Evolutionary conservation across 2,797 vertebrate species (phyloP), one percentile per base, ranked within the genome.

Genomic region (Apogon hyalosoma): DNA sequence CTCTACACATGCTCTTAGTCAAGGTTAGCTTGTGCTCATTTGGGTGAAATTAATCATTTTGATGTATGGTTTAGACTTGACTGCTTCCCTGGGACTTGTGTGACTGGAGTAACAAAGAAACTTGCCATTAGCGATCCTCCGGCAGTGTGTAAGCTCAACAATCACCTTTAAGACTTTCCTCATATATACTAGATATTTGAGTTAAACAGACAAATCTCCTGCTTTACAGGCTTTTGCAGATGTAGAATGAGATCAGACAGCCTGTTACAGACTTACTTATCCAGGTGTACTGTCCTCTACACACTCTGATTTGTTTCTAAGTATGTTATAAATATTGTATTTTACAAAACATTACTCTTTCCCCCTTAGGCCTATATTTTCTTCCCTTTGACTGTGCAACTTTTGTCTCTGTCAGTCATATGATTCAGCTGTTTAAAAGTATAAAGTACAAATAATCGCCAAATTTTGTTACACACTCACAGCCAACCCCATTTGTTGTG

Each of bases 71-170:
- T 95, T 90, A 94, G 95, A 95, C 95, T 94, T 96, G 96, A 97
- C 95, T 95, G 95, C 94, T 95, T 97, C 95, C 94, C 92, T 93
- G 96, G 94, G 94, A 95, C 92, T 87, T 82, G 85, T 96, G 93
- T 97, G 96, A 98, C 96, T 96, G 96, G 95, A 96, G 96, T 96
- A 98, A 97, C 96, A 98, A 98, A 98, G 96, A 95, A 96, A 97
- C 95, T 95, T 96, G 96, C 96, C 96, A 96, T 94, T 93, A 97
- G 95, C 95, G 90, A 94, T 96, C 95, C 95, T 94, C 90, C 92
- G 91, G 95, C 95, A 94, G 95, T 94, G 95, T 96, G 94, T 97
- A 96, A 96, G 95, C 93, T 87, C 87, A 89, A 92, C 91, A 88
- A 94, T 95, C 94, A 93, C 95, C 93, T 94, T 94, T 95, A 92